These are phyloP conservation scores for Chrysochloris asiatica DNA, from an alignment of 2,113 vertebrate species.

Conservation along the genomic window DNA sequence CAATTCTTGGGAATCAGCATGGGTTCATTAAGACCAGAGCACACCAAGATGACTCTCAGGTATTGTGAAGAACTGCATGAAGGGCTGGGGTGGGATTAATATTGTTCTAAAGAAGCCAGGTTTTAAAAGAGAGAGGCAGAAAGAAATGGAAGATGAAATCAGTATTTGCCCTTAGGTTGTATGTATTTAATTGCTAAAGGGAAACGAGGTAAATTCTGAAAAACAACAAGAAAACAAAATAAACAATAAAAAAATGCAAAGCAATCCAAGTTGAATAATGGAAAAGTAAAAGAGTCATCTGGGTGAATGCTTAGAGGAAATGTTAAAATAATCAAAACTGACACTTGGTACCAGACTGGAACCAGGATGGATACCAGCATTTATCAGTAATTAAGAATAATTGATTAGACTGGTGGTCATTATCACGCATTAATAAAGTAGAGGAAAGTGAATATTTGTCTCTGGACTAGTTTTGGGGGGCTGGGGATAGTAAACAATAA, in stretches of 20 bases:
- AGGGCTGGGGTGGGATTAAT: too few species aligned
- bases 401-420: not conserved
- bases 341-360: not conserved
- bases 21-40: not conserved
- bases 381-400: not conserved
- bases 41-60: not conserved
- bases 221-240: too few species aligned
- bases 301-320: not conserved
- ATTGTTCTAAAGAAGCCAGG: too few species aligned
- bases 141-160: too few species aligned
- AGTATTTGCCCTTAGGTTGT: too few species aligned
- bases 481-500: too few species aligned
- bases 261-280: not conserved
- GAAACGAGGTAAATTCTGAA: too few species aligned
- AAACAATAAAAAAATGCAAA: not conserved
- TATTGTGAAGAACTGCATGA: not conserved
- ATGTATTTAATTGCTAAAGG: too few species aligned
- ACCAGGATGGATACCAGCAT: not conserved
- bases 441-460: not conserved
- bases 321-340: not conserved
- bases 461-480: not conserved
- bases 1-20: not conserved
- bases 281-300: not conserved
- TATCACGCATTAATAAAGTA: not conserved
- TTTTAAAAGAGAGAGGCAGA: too few species aligned